phyloP scores from a whole-genome alignment of 2,888 invertebrate species.

The Terebella lapidaria region DNA sequence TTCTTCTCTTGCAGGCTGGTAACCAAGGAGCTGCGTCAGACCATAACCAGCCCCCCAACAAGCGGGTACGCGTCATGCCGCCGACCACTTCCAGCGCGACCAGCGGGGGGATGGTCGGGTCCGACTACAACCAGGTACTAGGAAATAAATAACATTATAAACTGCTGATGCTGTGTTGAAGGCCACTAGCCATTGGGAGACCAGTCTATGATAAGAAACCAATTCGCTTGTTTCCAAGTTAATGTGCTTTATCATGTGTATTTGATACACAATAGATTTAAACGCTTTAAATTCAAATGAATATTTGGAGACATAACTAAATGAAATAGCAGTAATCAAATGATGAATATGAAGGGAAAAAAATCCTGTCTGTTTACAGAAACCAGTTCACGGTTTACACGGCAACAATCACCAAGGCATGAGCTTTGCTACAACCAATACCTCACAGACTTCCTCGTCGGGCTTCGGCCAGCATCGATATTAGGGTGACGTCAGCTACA shows the following conservation, averaged over 20 bases:
- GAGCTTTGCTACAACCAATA: conserved; percentile 9
- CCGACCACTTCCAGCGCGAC: conserved; percentile 33
- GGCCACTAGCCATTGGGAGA: no score
- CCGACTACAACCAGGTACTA: not conserved
- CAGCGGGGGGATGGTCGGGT: conserved; percentile 1
- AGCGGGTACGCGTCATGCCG: conserved; percentile 44
- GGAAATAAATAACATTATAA: no score
- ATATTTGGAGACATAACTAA: no score
- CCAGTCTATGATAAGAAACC: not conserved
- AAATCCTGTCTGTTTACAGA: conserved; percentile 10
- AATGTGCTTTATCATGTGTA: not conserved
- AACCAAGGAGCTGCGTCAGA: conserved; percentile 33
- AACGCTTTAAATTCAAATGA: not conserved
- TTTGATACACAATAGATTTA: not conserved
- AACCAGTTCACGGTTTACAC: conserved; percentile 20
- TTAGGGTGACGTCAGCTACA: no score
- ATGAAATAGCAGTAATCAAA: no score
- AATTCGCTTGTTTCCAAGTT: not conserved
- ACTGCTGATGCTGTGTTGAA: no score
- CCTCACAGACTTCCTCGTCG: conserved; percentile 8
- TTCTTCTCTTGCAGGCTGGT: conserved; percentile 10
- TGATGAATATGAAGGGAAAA: no score
- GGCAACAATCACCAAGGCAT: conserved; percentile 16
- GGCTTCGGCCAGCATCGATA: conserved; percentile 7
- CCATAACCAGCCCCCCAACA: conserved; percentile 48